These are phyloP conservation scores for Netelia fuscicornis DNA, from an alignment of 2,888 invertebrate species.

Conservation along the genomic window DNA sequence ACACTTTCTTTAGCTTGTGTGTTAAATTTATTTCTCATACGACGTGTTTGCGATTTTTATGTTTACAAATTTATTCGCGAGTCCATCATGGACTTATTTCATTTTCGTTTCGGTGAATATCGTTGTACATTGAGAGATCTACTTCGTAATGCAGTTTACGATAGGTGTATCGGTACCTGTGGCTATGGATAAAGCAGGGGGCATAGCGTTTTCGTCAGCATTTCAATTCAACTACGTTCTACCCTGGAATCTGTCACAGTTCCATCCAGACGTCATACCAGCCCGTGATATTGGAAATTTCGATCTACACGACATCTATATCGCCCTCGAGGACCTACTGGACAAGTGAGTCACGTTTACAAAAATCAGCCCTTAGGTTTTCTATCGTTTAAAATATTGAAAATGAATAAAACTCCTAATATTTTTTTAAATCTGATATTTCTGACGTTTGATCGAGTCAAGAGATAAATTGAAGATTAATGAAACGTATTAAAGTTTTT, in stretches of 20 bases:
- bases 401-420: too few species aligned
- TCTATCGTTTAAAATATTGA: too few species aligned
- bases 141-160: constrained; percentile 75
- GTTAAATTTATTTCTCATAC: too few species aligned
- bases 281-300: constrained; percentile 77
- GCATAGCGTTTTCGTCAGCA: constrained; percentile 77
- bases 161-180: constrained; percentile 80
- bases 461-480: too few species aligned
- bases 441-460: too few species aligned
- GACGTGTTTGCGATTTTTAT: too few species aligned
- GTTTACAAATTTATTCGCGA: too few species aligned
- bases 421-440: too few species aligned
- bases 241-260: constrained; percentile 81
- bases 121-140: constrained; percentile 31
- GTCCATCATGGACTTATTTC: not conserved
- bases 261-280: constrained; percentile 77
- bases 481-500: too few species aligned
- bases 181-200: constrained; percentile 78
- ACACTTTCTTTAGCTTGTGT: not conserved
- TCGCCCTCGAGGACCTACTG: constrained; percentile 78
- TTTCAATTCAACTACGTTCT: constrained; percentile 83
- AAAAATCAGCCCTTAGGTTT: not conserved
- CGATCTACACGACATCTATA: constrained; percentile 79
- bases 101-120: not conserved
- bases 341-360: constrained; percentile 77